phyloP scores from a whole-genome alignment of 2,797 vertebrate genomes.

The Harpagifer antarcticus region DNA sequence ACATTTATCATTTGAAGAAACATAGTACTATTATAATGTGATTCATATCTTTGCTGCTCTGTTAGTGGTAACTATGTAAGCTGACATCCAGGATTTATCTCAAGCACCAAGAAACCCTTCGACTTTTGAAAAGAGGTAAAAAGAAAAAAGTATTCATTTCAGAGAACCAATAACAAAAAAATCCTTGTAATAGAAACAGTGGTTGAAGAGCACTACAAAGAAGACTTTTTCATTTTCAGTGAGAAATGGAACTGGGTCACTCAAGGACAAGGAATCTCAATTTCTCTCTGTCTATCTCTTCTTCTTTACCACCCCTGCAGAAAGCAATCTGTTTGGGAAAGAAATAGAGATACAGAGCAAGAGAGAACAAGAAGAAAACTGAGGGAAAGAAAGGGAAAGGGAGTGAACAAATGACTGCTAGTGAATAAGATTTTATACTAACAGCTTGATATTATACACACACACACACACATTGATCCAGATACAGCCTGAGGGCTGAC shows the following conservation, averaged over 20 bases:
- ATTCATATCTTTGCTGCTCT: not conserved
- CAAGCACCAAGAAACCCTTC: slow-evolving; percentile 1
- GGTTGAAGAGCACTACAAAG: slow-evolving; percentile 41
- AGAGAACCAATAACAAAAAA: slow-evolving; percentile 40
- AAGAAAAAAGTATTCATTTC: slow-evolving; percentile 28
- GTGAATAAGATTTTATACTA: slow-evolving; percentile 62
- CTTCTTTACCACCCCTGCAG: slow-evolving; percentile 58
- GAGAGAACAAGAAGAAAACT: slow-evolving; percentile 35
- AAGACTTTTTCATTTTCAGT: slow-evolving; percentile 55
- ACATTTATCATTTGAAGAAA: too few relatives aligned
- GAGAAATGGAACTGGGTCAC: slow-evolving; percentile 67
- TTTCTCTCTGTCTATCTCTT: slow-evolving; percentile 51
- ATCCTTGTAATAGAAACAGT: slow-evolving; percentile 33
- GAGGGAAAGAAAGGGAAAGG: slow-evolving; percentile 24
- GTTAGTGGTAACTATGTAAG: not conserved
- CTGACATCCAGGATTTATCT: slow-evolving; percentile 15
- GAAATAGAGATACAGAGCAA: slow-evolving; percentile 36
- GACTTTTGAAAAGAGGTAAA: not conserved
- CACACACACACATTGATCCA: slow-evolving; percentile 16
- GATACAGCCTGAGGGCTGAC: slow-evolving; percentile 46
- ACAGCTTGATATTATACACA: slow-evolving; percentile 67
- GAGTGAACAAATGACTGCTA: slow-evolving; percentile 61
- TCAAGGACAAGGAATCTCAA: slow-evolving; percentile 73
- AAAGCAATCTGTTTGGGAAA: slow-evolving; percentile 69
- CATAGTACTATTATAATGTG: not conserved